Conservation (phyloP, 2,113 vertebrate genomes). For the Poeciliopsis turrubarensis region DNA sequence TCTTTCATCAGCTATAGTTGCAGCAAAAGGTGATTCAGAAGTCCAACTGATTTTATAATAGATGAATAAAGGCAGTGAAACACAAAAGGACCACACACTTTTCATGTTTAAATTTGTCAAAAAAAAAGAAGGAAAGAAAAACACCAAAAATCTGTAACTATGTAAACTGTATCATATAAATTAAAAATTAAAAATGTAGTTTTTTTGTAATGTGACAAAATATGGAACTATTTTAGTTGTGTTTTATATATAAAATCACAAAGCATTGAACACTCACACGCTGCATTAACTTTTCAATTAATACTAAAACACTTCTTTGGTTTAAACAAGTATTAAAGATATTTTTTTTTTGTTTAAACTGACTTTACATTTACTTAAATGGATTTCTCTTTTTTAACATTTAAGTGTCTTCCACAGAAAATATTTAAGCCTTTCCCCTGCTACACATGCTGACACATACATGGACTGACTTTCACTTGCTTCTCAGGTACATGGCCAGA, state of each 20-base stretch:
- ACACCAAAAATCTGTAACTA: no score
- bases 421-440: background rate
- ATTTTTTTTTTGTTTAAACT: background rate
- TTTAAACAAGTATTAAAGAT: background rate
- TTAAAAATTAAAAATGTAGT: no score
- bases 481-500: slow-evolving; percentile 55
- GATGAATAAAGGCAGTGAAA: background rate
- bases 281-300: background rate
- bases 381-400: background rate
- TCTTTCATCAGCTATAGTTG: background rate
- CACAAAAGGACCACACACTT: background rate
- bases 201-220: background rate
- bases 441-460: slow-evolving; percentile 3
- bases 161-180: no score
- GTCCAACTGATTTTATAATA: background rate
- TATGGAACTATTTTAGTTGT: background rate
- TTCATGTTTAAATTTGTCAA: background rate
- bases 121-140: background rate
- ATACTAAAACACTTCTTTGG: background rate
- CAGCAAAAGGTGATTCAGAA: background rate
- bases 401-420: background rate
- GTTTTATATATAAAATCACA: background rate
- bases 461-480: slow-evolving; percentile 59
- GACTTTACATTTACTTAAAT: background rate
- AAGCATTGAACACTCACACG: no score